phyloP scores from a whole-genome alignment of 2,888 invertebrate genomes.

The Pristionchus exspectatus region DNA sequence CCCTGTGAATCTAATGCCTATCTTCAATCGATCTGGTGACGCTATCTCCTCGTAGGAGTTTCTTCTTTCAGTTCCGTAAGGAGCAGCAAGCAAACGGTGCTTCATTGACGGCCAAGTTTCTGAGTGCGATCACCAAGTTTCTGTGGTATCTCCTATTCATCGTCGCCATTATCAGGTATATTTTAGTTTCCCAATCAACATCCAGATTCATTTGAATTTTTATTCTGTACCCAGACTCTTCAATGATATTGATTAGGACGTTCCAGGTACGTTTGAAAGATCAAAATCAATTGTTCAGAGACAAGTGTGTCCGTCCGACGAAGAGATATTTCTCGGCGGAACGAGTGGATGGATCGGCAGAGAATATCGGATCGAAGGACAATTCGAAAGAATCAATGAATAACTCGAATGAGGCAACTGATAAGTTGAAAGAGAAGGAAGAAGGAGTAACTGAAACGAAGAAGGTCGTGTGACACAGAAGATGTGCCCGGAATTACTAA shows the following conservation, averaged over 20 bases:
- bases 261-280: not conserved
- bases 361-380: not conserved
- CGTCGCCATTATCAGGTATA: slow-evolving; percentile 32
- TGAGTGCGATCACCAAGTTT: slow-evolving; percentile 28
- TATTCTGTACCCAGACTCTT: not conserved
- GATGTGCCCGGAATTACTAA: not conserved
- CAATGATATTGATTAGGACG: not conserved
- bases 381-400: slow-evolving; percentile 17
- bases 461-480: not conserved
- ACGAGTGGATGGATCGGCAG: not conserved
- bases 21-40: not conserved
- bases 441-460: not conserved
- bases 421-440: not conserved
- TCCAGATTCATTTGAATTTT: not conserved
- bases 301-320: slow-evolving; percentile 33
- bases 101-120: not conserved
- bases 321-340: slow-evolving; percentile 39
- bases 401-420: not conserved
- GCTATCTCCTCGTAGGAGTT: not conserved
- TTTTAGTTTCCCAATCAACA: not conserved
- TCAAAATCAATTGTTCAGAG: slow-evolving; percentile 9
- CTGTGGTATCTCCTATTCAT: slow-evolving; percentile 26
- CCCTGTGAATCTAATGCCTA: not conserved
- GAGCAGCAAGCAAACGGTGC: not conserved
- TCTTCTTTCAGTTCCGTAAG: not conserved